Evolutionary conservation across 2,888 invertebrate genomes (phyloP).

Genomic region (Poecilobothrus nobilitatus): DNA sequence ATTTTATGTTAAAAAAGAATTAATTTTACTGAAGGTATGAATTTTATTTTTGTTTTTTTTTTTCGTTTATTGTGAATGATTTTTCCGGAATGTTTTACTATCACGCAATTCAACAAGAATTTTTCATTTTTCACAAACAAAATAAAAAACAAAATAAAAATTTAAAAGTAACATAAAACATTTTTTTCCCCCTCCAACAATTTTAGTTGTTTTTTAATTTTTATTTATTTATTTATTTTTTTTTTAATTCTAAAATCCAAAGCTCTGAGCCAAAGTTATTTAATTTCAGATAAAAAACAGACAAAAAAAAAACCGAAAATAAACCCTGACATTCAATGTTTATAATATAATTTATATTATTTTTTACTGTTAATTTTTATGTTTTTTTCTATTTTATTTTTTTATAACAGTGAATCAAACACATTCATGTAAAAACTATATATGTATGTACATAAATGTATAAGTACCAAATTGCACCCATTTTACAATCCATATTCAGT

Average conservation of each 20-base stretch:
- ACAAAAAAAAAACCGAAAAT: too few species aligned
- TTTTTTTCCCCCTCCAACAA: too few species aligned
- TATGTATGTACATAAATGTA: too few species aligned
- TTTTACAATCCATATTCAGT: too few species aligned
- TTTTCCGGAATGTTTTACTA: constrained; percentile 2
- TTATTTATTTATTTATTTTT: neutral
- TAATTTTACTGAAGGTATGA: neutral
- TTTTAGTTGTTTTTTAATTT: too few species aligned
- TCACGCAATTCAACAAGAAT: neutral
- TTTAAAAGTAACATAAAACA: too few species aligned
- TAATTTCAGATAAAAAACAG: neutral
- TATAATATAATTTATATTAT: neutral
- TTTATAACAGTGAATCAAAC: too few species aligned
- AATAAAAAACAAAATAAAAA: too few species aligned
- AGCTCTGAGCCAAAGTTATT: neutral
- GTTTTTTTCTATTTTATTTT: neutral
- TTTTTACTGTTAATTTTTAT: neutral
- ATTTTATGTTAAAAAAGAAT: too few species aligned
- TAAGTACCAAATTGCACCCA: too few species aligned
- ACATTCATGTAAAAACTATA: too few species aligned
- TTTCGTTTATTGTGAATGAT: neutral
- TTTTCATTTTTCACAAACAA: too few species aligned
- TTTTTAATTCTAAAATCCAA: neutral
- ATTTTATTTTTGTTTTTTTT: neutral
- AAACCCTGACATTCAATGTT: constrained; percentile 4